Percentiles rank a stretch among this genome's conserved stretches.
Evolutionary conservation across 1,140 invertebrate genomes (phyloP).

Genomic region (Eubasilissa regina): DNA sequence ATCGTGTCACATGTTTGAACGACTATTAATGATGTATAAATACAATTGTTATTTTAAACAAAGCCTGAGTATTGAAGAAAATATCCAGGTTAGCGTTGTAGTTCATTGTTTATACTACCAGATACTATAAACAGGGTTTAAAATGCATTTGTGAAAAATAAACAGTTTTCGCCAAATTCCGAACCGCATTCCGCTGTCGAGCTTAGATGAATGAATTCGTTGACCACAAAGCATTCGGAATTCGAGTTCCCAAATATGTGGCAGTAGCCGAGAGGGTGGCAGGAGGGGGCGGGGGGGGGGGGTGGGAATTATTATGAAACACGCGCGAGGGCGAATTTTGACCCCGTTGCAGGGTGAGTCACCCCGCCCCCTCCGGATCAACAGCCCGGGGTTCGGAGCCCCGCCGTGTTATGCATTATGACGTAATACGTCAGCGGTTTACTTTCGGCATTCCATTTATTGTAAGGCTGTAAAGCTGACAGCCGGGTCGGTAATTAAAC

Average conservation of each 20-base stretch:
- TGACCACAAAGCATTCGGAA: constrained; percentile 1
- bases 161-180: too few relatives aligned
- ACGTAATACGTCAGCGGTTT: constrained; percentile 38
- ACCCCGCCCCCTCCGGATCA: constrained; percentile 10
- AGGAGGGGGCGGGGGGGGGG: not conserved
- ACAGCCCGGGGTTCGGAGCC: constrained; percentile 35
- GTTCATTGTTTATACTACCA: too few relatives aligned
- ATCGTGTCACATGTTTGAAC: too few relatives aligned
- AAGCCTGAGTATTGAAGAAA: too few relatives aligned
- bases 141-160: too few relatives aligned
- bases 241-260: constrained; percentile 4
- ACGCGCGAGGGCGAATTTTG: not conserved
- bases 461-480: not conserved
- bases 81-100: too few relatives aligned
- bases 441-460: constrained; percentile 14
- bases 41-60: too few relatives aligned
- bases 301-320: not conserved
- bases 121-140: too few relatives aligned
- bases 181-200: too few relatives aligned
- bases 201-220: too few relatives aligned
- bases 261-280: not conserved
- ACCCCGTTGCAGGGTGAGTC: constrained; percentile 20
- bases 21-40: too few relatives aligned
- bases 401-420: constrained; percentile 2
- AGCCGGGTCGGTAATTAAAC: not conserved